Evolutionary conservation across 2,888 invertebrate genomes (phyloP).

Genomic region (Erannis defoliaria): DNA sequence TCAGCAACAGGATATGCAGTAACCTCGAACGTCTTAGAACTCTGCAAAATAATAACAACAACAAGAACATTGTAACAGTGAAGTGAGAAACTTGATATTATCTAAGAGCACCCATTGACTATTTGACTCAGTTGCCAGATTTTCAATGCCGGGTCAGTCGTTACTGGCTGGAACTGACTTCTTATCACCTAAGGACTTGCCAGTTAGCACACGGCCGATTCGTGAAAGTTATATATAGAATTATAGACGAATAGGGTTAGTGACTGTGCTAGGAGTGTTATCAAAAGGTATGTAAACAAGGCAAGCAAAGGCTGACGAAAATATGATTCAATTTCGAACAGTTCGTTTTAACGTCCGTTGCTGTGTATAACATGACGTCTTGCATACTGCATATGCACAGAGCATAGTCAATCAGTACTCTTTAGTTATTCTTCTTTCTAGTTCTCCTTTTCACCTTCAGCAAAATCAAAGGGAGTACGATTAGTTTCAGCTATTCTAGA

Average conservation of each 20-base stretch:
- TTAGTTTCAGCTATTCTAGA: too few species aligned
- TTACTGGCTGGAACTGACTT: background rate
- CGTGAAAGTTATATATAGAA: slow-evolving; percentile 15
- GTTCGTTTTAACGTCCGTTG: background rate
- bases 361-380: too few species aligned
- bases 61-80: background rate
- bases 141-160: background rate
- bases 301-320: background rate
- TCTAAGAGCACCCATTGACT: background rate
- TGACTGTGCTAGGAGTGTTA: background rate
- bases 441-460: too few species aligned
- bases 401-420: too few species aligned
- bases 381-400: too few species aligned
- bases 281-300: background rate
- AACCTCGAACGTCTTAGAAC: too few species aligned
- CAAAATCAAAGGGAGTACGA: too few species aligned
- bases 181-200: slow-evolving; percentile 11
- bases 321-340: background rate
- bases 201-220: slow-evolving; percentile 1
- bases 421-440: too few species aligned
- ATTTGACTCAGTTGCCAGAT: background rate
- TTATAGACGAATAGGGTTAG: background rate
- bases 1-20: too few species aligned
- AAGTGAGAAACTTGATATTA: background rate
- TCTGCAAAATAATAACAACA: too few species aligned